Conservation (phyloP, 2,113 vertebrate species). For the Malaclemys terrapin region DNA sequence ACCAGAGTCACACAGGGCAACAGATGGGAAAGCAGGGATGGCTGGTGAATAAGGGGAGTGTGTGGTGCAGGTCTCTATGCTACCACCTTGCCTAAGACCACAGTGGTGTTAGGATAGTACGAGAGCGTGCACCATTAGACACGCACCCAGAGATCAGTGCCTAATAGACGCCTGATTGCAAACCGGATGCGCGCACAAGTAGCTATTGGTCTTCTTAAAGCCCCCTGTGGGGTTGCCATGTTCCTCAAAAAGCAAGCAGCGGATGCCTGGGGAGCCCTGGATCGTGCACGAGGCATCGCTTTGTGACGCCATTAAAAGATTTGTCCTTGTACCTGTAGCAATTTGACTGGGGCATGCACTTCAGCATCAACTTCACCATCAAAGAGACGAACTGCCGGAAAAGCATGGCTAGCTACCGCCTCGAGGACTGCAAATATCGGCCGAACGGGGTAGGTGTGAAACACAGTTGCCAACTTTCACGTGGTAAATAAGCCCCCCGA, state of each 20-base stretch:
- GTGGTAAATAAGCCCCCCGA: too few species aligned
- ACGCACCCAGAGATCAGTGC: not conserved
- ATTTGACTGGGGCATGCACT: constrained; percentile 57
- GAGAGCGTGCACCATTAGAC: not conserved
- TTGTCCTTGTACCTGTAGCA: not conserved
- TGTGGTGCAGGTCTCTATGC: not conserved
- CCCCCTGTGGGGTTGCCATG: not conserved
- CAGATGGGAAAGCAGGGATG: not conserved
- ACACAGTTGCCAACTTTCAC: too few species aligned
- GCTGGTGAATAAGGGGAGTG: not conserved
- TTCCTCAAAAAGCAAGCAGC: not conserved
- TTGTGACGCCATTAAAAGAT: not conserved
- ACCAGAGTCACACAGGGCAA: not conserved
- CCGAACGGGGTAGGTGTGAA: constrained; percentile 12
- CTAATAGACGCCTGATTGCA: not conserved
- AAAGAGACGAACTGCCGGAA: constrained; percentile 41
- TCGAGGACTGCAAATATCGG: constrained; percentile 3
- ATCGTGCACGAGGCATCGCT: not conserved
- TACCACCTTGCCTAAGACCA: not conserved
- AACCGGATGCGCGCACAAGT: not conserved
- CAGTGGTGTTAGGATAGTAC: not conserved
- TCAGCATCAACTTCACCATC: constrained; percentile 68
- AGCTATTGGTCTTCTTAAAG: not conserved
- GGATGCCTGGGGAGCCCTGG: not conserved
- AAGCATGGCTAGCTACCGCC: rapidly evolving